Conservation (phyloP, 2,113 vertebrate species). For the Macroglossus sobrinus region DNA sequence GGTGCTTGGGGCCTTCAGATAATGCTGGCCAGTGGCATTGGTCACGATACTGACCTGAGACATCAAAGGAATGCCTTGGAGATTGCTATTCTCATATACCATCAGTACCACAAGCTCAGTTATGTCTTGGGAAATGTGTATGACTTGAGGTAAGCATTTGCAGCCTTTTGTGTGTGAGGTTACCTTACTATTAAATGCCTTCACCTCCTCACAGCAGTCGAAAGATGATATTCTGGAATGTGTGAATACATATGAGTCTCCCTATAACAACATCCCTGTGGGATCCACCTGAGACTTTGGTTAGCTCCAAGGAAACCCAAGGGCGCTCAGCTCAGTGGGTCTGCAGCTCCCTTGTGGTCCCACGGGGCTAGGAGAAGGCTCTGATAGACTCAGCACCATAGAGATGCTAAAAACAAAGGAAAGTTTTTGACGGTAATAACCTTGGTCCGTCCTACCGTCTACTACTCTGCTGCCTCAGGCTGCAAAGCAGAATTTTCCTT, state of each 20-base stretch:
- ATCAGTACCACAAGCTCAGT: neutral
- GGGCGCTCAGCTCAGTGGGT: neutral
- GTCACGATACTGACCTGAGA: neutral
- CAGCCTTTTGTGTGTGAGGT: neutral
- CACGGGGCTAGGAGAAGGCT: neutral
- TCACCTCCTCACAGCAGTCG: neutral
- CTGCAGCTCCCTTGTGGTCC: neutral
- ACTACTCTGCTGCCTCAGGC: neutral
- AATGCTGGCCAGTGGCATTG: neutral
- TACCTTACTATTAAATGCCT: neutral
- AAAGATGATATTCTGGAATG: neutral
- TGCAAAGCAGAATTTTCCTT: conserved; percentile 36
- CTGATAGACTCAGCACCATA: neutral
- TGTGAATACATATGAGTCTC: neutral
- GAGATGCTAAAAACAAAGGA: neutral
- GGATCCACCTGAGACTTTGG: neutral
- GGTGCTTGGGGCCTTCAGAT: neutral
- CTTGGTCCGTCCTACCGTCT: neutral
- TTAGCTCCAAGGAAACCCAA: neutral
- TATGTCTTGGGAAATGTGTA: neutral
- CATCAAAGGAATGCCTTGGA: neutral
- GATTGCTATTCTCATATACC: neutral
- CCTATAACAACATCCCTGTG: neutral
- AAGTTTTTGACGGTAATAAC: conserved; percentile 38
- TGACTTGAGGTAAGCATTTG: neutral